A percentile compares a stretch with the other conserved stretches of the same genome.
These are phyloP conservation scores for Willowsia nigromaculata DNA, from an alignment of 2,888 invertebrate species.

Conservation along the genomic window DNA sequence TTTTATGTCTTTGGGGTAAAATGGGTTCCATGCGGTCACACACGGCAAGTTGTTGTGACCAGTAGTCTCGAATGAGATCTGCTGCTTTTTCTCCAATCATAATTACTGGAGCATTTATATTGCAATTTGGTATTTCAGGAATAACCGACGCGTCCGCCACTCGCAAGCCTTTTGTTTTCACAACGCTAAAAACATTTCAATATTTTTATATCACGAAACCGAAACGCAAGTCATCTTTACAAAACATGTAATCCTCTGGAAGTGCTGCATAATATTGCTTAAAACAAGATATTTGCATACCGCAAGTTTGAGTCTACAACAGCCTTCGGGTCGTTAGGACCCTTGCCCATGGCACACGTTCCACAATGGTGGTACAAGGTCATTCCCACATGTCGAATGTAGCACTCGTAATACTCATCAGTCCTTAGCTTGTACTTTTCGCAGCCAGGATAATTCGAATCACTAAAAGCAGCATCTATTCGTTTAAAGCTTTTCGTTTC, in stretches of 20 bases:
- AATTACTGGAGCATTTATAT: conserved; percentile 60
- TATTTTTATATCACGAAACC: too few species aligned
- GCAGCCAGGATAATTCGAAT: conserved; percentile 47
- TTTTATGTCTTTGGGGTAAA: neutral
- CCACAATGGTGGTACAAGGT: conserved; percentile 85
- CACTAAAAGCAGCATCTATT: neutral
- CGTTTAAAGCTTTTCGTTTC: conserved; percentile 61
- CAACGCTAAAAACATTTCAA: conserved; percentile 46
- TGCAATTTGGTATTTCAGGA: conserved; percentile 54
- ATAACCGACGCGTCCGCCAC: conserved; percentile 64
- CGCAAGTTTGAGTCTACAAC: conserved; percentile 78
- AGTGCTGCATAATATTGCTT: too few species aligned
- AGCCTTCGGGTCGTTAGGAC: conserved; percentile 61
- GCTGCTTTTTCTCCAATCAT: conserved; percentile 75
- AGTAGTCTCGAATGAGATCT: conserved; percentile 68
- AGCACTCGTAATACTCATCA: conserved; percentile 65
- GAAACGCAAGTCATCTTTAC: too few species aligned
- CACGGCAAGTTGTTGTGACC: conserved; percentile 59
- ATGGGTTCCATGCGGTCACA: conserved; percentile 6
- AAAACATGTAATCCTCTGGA: too few species aligned
- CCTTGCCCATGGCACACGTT: conserved; percentile 82
- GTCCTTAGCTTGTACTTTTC: conserved; percentile 32
- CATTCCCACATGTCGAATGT: conserved; percentile 78
- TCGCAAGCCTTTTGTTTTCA: conserved; percentile 41
- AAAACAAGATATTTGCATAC: too few species aligned